Conservation (phyloP, 2,888 invertebrate genomes). For the Nudaria mundana region DNA sequence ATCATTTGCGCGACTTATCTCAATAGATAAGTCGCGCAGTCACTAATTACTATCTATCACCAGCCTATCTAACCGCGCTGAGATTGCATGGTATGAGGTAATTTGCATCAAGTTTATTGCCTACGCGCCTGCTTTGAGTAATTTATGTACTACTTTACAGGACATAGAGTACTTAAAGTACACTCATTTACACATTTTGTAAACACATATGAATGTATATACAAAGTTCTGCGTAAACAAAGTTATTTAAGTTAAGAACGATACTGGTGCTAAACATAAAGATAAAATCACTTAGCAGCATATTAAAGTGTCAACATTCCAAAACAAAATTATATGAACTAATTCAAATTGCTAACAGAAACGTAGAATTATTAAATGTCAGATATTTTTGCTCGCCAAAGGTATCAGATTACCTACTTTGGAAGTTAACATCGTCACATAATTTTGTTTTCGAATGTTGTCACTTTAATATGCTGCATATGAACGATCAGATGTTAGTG, state of each 20-base stretch:
- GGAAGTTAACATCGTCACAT: too few relatives aligned
- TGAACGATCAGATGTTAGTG: too few relatives aligned
- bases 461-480: too few relatives aligned
- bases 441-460: too few relatives aligned
- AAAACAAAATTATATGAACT: too few relatives aligned
- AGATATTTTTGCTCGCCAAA: not conserved
- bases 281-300: not conserved
- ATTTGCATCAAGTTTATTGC: conserved; percentile 41
- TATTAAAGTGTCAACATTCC: too few relatives aligned
- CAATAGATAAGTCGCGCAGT: conserved; percentile 25
- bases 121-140: conserved; percentile 25
- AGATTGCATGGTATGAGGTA: conserved; percentile 38
- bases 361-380: too few relatives aligned
- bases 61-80: conserved; percentile 29
- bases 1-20: conserved; percentile 10
- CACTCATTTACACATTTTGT: not conserved
- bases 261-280: not conserved
- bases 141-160: conserved; percentile 18
- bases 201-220: not conserved
- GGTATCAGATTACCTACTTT: too few relatives aligned
- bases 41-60: conserved; percentile 39
- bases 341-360: too few relatives aligned
- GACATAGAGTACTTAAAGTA: conserved; percentile 5
- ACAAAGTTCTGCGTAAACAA: not conserved
- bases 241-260: not conserved